phyloP scores from a whole-genome alignment of 2,113 vertebrate species.

The Trachemys scripta region DNA sequence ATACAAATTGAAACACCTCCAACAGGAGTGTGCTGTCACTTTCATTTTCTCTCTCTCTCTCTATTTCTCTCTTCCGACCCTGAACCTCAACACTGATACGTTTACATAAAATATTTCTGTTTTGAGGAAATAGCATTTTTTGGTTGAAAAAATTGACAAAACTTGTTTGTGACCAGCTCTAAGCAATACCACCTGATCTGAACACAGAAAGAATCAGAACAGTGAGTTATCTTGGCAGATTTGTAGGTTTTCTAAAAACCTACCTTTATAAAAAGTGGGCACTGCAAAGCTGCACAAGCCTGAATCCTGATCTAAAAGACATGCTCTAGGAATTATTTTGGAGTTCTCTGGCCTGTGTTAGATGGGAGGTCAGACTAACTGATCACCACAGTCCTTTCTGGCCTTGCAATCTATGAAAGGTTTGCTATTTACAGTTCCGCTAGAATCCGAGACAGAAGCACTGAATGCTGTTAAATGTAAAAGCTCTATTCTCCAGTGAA shows the following conservation, averaged over 20 bases:
- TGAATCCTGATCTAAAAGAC: not conserved
- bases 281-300: slow-evolving; percentile 35
- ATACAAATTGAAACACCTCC: not conserved
- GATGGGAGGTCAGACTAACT: not conserved
- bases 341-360: not conserved
- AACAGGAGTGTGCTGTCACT: not conserved
- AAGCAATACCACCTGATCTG: not conserved
- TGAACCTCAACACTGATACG: not conserved
- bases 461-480: slow-evolving; percentile 45
- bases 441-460: slow-evolving; percentile 45
- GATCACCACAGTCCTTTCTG: not conserved
- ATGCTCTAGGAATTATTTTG: not conserved
- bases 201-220: not conserved
- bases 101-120: not conserved
- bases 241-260: slow-evolving; percentile 25
- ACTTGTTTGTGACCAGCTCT: not conserved
- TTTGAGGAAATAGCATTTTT: not conserved
- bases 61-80: not conserved
- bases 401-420: not conserved
- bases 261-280: slow-evolving; percentile 9
- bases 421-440: slow-evolving; percentile 55
- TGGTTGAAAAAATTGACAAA: not conserved
- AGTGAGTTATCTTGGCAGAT: not conserved
- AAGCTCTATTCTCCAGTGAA: slow-evolving; percentile 64
- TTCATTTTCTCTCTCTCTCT: not conserved